Evolutionary conservation across 37 sponge, comb jelly and placozoan genomes (phyloP).

Genomic region (Halisarca cf. caerulea): DNA sequence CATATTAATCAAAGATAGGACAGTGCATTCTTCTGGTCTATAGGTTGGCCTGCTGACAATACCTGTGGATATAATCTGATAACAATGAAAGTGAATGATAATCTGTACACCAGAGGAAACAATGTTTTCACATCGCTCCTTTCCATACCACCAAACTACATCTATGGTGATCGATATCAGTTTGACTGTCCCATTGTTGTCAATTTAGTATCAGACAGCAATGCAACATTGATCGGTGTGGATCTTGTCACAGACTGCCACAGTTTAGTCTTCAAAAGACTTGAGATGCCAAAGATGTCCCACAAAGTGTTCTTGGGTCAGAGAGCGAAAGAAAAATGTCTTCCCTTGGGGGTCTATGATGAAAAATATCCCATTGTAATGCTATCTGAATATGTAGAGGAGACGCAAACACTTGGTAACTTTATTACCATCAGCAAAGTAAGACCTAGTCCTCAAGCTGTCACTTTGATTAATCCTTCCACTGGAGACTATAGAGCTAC

Average conservation of each 20-base stretch:
- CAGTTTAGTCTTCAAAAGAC: background rate
- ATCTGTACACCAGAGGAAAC: background rate
- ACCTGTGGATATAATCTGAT: background rate
- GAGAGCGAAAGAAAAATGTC: background rate
- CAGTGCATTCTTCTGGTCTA: no score
- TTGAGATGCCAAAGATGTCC: background rate
- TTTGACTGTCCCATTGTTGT: background rate
- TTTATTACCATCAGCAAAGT: background rate
- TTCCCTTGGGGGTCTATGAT: background rate
- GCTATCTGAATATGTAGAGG: background rate
- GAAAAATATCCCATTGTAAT: background rate
- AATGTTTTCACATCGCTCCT: background rate
- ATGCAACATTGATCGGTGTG: background rate
- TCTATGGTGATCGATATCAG: constrained; percentile 12
- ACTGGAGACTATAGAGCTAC: constrained; percentile 1
- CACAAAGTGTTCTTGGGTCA: background rate
- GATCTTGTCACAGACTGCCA: background rate
- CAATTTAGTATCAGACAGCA: background rate
- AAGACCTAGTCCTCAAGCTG: background rate
- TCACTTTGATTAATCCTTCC: background rate
- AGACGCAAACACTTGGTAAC: background rate
- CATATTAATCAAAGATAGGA: no score
- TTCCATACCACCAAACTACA: constrained; percentile 2
- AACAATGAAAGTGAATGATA: background rate
- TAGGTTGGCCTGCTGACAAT: background rate